Conservation (phyloP, 1,140 invertebrate species). For the Daktulosphaira vitifoliae region DNA sequence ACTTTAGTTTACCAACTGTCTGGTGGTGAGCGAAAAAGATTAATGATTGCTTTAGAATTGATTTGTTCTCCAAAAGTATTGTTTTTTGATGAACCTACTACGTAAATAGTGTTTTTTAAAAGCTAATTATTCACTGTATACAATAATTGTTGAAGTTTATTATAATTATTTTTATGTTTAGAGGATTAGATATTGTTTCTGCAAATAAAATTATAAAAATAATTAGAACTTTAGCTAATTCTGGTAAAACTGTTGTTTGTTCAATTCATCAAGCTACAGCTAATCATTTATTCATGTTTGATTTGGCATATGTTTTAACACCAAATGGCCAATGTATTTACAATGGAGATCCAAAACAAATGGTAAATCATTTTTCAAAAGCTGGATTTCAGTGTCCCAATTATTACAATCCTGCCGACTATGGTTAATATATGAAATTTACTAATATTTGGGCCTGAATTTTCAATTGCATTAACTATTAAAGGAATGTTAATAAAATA, state of each 20-base stretch:
- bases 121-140: not conserved
- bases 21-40: slow-evolving; percentile 77
- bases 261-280: slow-evolving; percentile 63
- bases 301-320: slow-evolving; percentile 52
- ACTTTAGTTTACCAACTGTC: slow-evolving; percentile 64
- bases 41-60: slow-evolving; percentile 75
- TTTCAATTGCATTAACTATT: too few species aligned
- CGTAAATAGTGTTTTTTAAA: slow-evolving; percentile 50
- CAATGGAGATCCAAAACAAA: slow-evolving; percentile 46
- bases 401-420: slow-evolving; percentile 62
- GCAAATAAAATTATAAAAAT: slow-evolving; percentile 51
- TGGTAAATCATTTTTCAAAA: slow-evolving; percentile 52
- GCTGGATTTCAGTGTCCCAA: slow-evolving; percentile 51
- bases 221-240: slow-evolving; percentile 48
- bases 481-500: too few species aligned
- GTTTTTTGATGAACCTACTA: slow-evolving; percentile 90
- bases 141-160: too few species aligned
- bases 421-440: slow-evolving; percentile 43
- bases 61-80: slow-evolving; percentile 82
- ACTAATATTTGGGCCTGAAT: too few species aligned
- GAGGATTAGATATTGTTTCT: slow-evolving; percentile 53
- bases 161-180: slow-evolving; percentile 36
- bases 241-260: slow-evolving; percentile 57
- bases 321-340: slow-evolving; percentile 54
- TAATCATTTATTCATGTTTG: slow-evolving; percentile 58